Evolutionary conservation across 1,140 invertebrate genomes (phyloP).

Genomic region (Meloidogyne chitwoodi): DNA sequence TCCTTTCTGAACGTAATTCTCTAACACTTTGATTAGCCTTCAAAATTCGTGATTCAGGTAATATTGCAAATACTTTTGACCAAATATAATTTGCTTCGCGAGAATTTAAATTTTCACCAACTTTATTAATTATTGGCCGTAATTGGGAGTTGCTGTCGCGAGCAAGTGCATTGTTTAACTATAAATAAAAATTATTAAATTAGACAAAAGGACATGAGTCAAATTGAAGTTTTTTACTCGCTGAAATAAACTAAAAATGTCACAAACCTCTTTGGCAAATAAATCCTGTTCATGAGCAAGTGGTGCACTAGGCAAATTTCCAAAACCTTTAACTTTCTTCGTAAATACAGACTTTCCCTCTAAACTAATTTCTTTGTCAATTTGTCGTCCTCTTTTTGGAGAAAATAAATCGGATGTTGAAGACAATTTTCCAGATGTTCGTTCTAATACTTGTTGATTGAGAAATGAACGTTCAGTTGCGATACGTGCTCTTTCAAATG

Average conservation of each 20-base stretch:
- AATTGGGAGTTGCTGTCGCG: conserved; percentile 9
- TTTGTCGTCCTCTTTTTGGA: neutral
- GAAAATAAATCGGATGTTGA: conserved; percentile 1
- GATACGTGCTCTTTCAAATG: conserved; percentile 33
- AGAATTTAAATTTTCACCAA: conserved; percentile 34
- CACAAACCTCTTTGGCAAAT: conserved; percentile 32
- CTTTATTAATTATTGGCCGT: conserved; percentile 16
- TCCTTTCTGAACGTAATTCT: conserved; percentile 31
- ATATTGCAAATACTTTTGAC: conserved; percentile 39
- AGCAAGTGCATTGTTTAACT: conserved; percentile 22
- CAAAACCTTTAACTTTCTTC: neutral
- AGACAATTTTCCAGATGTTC: neutral
- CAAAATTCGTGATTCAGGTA: conserved; percentile 4
- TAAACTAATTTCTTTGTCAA: neutral
- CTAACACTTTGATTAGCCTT: conserved; percentile 23
- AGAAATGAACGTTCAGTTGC: conserved; percentile 43
- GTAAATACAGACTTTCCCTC: neutral
- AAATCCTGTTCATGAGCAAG: conserved; percentile 24
- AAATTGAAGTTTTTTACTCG: too few relatives aligned
- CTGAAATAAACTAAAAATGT: too few relatives aligned
- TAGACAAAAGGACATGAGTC: too few relatives aligned
- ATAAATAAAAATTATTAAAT: conserved; percentile 2
- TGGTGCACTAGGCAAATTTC: conserved; percentile 8
- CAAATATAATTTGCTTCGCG: conserved; percentile 34
- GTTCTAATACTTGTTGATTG: conserved; percentile 46